Evolutionary conservation across 1,140 invertebrate genomes (phyloP).

Genomic region (Drosophila serrata): DNA sequence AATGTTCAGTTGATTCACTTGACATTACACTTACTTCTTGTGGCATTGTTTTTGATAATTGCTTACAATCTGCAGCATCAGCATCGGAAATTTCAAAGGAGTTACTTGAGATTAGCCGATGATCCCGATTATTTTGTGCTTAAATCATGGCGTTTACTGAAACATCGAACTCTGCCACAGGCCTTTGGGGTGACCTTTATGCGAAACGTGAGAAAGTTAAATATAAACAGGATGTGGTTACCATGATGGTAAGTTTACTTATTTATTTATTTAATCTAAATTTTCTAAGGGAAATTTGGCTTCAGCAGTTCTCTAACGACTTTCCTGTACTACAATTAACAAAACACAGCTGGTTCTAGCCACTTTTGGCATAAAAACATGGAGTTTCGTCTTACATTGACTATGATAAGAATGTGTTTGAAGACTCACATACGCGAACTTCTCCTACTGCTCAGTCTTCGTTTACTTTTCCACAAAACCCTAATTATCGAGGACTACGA

Average conservation of each 20-base stretch:
- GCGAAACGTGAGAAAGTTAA: not conserved
- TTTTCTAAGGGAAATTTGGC: not conserved
- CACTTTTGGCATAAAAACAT: constrained; percentile 1
- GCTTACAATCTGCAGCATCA: constrained; percentile 40
- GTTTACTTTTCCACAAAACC: constrained; percentile 17
- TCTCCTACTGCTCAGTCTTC: constrained; percentile 16
- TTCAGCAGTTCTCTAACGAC: constrained; percentile 31
- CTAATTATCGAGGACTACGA: constrained; percentile 22
- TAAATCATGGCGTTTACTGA: constrained; percentile 49
- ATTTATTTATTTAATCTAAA: no score
- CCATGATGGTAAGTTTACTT: constrained; percentile 45
- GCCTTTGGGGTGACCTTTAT: constrained; percentile 57
- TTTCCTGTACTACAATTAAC: constrained; percentile 26
- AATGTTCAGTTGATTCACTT: constrained; percentile 20
- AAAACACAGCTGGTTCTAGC: constrained; percentile 3
- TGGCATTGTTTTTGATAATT: constrained; percentile 31
- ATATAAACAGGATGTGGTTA: constrained; percentile 48
- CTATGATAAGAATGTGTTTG: constrained; percentile 15
- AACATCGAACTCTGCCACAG: constrained; percentile 47
- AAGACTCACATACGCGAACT: constrained; percentile 17
- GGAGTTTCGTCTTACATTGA: constrained; percentile 9
- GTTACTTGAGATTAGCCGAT: constrained; percentile 41
- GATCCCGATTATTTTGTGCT: constrained; percentile 44
- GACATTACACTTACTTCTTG: constrained; percentile 15
- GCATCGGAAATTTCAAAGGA: constrained; percentile 26